phyloP scores from a whole-genome alignment of 2,888 invertebrate genomes.

The Hymenopus coronatus region DNA sequence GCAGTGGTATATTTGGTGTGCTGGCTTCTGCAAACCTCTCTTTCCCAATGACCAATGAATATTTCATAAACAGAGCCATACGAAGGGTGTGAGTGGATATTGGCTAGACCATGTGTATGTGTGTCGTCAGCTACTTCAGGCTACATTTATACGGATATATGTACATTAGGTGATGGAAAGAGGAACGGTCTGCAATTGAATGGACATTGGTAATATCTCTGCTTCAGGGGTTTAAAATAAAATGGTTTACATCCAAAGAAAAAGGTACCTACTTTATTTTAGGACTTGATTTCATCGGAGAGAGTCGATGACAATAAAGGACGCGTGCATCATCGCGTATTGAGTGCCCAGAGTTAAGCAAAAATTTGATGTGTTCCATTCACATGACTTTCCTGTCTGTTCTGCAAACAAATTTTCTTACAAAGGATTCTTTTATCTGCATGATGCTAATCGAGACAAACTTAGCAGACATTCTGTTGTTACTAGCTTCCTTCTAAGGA shows the following conservation, averaged over 20 bases:
- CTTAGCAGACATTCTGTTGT: too few relatives aligned
- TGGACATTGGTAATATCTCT: background rate
- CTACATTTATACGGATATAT: background rate
- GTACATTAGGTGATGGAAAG: background rate
- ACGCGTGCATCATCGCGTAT: too few relatives aligned
- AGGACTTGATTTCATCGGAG: too few relatives aligned
- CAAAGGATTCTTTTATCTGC: too few relatives aligned
- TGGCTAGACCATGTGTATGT: background rate
- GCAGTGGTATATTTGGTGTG: background rate
- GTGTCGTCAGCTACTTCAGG: slow-evolving; percentile 37
- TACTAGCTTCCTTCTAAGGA: too few relatives aligned
- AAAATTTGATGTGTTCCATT: too few relatives aligned
- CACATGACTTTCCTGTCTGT: too few relatives aligned
- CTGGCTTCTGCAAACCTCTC: background rate
- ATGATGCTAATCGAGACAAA: too few relatives aligned
- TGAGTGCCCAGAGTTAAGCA: too few relatives aligned
- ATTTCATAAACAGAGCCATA: background rate
- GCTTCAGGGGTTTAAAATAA: background rate
- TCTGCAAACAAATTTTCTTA: too few relatives aligned
- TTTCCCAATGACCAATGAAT: slow-evolving; percentile 6
- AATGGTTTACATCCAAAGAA: background rate
- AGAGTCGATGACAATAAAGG: too few relatives aligned
- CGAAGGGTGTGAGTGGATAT: background rate
- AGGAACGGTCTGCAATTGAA: background rate
- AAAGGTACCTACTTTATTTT: background rate